phyloP scores from a whole-genome alignment of 30 jellyfish, hydroid and myxozoan species.

The Pelagia noctiluca region DNA sequence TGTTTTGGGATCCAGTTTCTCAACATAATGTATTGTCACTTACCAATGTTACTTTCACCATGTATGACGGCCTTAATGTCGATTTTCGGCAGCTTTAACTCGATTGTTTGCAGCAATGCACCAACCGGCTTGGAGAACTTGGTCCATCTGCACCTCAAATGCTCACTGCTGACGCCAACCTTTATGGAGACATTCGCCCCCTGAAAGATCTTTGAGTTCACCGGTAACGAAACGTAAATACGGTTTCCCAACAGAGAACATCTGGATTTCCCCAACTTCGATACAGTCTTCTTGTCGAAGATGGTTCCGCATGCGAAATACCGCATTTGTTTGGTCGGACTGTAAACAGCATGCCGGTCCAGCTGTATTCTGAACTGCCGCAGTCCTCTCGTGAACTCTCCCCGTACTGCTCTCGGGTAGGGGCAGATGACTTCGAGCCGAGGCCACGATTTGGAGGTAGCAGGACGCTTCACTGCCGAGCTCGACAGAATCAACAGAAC shows the following conservation, averaged over 20 bases:
- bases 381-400: neutral
- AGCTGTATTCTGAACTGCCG: constrained; percentile 20
- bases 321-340: neutral
- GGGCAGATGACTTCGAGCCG: neutral
- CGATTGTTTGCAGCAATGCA: neutral
- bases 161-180: neutral
- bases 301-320: constrained; percentile 20
- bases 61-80: neutral
- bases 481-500: constrained; percentile 31
- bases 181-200: constrained; percentile 10
- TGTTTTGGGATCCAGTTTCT: too few species aligned
- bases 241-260: neutral
- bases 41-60: neutral
- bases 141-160: neutral
- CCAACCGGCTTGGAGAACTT: neutral
- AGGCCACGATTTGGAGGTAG: constrained; percentile 17
- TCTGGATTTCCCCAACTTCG: constrained; percentile 24
- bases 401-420: constrained; percentile 41
- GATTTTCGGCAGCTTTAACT: neutral
- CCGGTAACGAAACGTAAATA: neutral
- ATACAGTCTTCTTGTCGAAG: constrained; percentile 12
- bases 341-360: constrained; percentile 14
- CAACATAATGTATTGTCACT: too few species aligned
- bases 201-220: neutral
- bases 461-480: constrained; percentile 43